Evolutionary conservation across 1,140 invertebrate species (phyloP).

Genomic region (Scylla paramamosain): DNA sequence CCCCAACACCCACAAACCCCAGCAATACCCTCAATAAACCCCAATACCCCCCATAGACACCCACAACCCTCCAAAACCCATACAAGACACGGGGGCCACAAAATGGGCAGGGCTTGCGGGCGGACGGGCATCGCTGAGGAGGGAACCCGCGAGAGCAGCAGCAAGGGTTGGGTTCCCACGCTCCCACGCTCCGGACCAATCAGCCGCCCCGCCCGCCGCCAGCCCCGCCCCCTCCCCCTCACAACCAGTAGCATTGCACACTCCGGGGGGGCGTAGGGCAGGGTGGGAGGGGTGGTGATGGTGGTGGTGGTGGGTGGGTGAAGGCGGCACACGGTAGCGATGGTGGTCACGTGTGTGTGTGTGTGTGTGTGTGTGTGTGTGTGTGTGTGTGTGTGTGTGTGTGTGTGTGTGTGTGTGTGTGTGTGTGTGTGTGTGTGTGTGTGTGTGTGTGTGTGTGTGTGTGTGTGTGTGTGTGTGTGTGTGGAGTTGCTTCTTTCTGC

Average conservation of each 20-base stretch:
- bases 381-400: conserved; percentile 20
- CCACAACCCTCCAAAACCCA: no score
- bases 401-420: background rate
- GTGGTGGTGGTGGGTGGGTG: background rate
- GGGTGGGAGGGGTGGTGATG: background rate
- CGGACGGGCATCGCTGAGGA: no score
- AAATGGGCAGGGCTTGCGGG: background rate
- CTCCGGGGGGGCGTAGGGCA: background rate
- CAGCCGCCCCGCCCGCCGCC: conserved; percentile 13
- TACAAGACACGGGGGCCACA: no score
- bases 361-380: conserved; percentile 20
- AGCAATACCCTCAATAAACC: no score
- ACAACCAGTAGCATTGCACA: conserved; percentile 72
- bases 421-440: conserved; percentile 14
- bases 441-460: conserved; percentile 17
- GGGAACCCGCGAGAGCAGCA: background rate
- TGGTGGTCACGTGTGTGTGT: background rate
- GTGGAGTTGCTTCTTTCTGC: background rate
- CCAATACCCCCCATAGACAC: no score
- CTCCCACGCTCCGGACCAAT: conserved; percentile 67
- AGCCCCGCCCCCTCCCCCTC: conserved; percentile 32
- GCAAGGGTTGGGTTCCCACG: background rate
- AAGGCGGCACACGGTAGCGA: background rate
- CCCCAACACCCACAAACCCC: no score
- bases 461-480: conserved; percentile 3